Base-by-base conservation (phyloP, 2,797 vertebrate species). In the Oreortyx pictus region DNA sequence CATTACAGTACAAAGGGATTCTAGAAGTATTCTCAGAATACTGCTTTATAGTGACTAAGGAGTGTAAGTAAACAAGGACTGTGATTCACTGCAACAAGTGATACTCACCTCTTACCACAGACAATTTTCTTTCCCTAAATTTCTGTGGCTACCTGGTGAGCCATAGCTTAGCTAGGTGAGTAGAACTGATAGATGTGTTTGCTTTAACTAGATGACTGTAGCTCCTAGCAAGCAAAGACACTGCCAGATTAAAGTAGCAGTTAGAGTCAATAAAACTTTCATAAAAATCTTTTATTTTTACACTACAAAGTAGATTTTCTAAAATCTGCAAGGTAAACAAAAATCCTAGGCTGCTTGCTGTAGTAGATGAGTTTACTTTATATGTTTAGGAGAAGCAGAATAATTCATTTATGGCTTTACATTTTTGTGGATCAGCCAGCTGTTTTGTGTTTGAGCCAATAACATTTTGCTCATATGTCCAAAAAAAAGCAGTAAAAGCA, bases 281-380 rank as follows among this genome's bases (percentile, higher is more conserved):
- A 13, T 59, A 33, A 39, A 75, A 77, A 16, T 65, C 37, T 84
- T 85, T 70, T 44, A 43, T 59, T 88, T 83, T 92, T n/a, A 44
- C 10, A 67, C 37, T 73, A 22, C 65, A 76, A 86, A 86, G 65
- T 13, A 50, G 4, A 12, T 92, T 89, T 76, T 67, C 61, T 47
- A 65, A 94, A 94, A 88, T 65, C 7, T 82, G 80, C 65, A 88
- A 77, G 59, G 71, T 33, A 93, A 92, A 82, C 71, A 84, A 90
- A 94, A 94, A 80, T 54, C n/a, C n/a, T 46, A 8, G 6, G 24
- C 74, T 80, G 31, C 67, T 79, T 93, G 14, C 41, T 90, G n/a
- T 39, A 74, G 67, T 35, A 70, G 33, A 60, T 29, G 17, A 4
- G 23, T 74, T 84, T 86, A 70, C 80, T 89, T 89, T 59, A 81